phyloP scores from a whole-genome alignment of 2,888 invertebrate species.

The Calephelis perditalis region DNA sequence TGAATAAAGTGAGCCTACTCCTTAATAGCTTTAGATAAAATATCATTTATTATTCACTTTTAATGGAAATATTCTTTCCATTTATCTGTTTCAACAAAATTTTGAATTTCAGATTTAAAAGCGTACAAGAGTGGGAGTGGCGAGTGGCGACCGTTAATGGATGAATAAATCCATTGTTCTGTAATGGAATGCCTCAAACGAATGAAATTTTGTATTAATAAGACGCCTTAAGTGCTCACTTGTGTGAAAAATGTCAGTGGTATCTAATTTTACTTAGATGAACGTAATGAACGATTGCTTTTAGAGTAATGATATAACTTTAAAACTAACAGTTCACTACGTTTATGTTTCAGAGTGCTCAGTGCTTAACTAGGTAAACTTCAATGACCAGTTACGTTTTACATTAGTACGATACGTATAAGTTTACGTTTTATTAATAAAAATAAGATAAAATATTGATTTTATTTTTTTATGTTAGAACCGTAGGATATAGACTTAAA shows the following conservation, averaged over 20 bases:
- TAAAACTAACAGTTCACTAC: too few species aligned
- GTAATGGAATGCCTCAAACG: constrained; percentile 49
- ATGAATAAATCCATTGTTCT: constrained; percentile 49
- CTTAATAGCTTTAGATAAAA: constrained; percentile 28
- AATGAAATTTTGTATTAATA: constrained; percentile 21
- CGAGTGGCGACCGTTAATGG: constrained; percentile 47
- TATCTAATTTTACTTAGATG: too few species aligned
- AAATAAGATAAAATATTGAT: too few species aligned
- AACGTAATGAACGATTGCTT: too few species aligned
- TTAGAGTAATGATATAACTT: too few species aligned
- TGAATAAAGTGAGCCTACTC: neutral
- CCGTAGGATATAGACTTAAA: too few species aligned
- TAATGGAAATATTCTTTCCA: constrained; percentile 48
- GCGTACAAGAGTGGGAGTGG: constrained; percentile 32
- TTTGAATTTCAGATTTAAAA: constrained; percentile 47
- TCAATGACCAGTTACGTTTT: too few species aligned
- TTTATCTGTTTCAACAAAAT: constrained; percentile 57
- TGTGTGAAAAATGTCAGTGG: constrained; percentile 22
- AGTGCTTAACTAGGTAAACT: too few species aligned
- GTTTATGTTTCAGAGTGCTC: too few species aligned
- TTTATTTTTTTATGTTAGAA: too few species aligned
- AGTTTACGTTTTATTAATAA: too few species aligned
- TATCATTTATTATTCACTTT: constrained; percentile 40
- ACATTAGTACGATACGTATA: too few species aligned
- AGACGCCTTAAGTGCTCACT: constrained; percentile 39